Evolutionary conservation across 2,888 invertebrate genomes (phyloP), one percentile per base, ranked within the genome.

Genomic region (Ditula angustiorana): DNA sequence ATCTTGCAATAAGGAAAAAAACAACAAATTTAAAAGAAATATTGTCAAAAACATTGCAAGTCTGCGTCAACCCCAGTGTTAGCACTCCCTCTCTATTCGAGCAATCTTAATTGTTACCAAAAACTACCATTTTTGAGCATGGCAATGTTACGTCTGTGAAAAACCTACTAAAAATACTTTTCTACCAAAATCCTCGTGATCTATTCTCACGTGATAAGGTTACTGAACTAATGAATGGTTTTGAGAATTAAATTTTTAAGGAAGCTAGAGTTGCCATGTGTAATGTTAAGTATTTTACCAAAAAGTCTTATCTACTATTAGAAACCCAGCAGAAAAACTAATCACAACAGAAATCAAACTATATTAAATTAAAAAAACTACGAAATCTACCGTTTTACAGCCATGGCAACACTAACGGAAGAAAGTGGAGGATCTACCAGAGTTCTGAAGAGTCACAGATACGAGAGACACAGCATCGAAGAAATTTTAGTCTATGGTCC

Each of bases 321-420:
- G 33, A 33, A 37, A 13, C 16, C 37, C 37, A 26, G 49, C 44
- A 44, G 28, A 28, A 50, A 50, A 11, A 30, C 50, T 16, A 50
- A 50, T 28, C 28, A 23, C 8, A 49, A 50, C 50, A 30, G 26
- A 30, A 21, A n/a, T 19, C 10, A 24, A 28, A 11, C 16, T 11
- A 47, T n/a, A 13, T 28, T 13, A 53, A 46, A 49, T n/a, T n/a
- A 62, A 59, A 55, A 67, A 69, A 55, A 46, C 68, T 72, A 70
- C 62, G 64, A 64, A 67, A 67, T 35, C 28, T 62, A 59, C 62
- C 49, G 60, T 26, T 59, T 57, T 59, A 21, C 52, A 66, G 50
- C 63, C 73, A 82, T 83, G 81, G 88, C 87, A 86, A 88, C 86
- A 86, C 87, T 77, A 82, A 78, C 79, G 62, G 71, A 67, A 71